A percentile compares a stretch with the other conserved stretches of the same genome.
phyloP scores from a whole-genome alignment of 1,140 invertebrate species.

The Agrypnia vestita region DNA sequence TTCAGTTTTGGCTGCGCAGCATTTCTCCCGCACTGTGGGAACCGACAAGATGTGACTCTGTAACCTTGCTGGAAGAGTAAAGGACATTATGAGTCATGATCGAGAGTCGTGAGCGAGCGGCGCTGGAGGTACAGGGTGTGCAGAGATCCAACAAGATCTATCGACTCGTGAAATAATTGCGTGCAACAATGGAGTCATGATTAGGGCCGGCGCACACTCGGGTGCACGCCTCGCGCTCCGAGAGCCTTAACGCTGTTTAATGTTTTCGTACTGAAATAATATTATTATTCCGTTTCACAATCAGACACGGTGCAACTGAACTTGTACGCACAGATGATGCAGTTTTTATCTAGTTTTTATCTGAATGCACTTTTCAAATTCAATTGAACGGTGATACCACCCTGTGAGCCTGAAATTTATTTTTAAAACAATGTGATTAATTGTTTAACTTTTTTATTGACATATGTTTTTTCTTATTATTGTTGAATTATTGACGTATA shows the following conservation, averaged over 20 bases:
- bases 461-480: too few species aligned
- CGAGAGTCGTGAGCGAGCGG: constrained; percentile 52
- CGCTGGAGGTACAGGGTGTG: background rate
- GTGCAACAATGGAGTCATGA: constrained; percentile 37
- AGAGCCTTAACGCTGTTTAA: background rate
- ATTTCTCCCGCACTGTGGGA: constrained; percentile 12
- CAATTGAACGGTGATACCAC: too few species aligned
- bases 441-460: too few species aligned
- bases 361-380: too few species aligned
- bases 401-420: too few species aligned
- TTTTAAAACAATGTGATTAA: too few species aligned
- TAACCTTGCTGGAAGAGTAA: constrained; percentile 54
- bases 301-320: too few species aligned
- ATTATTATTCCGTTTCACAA: too few species aligned
- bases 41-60: constrained; percentile 23
- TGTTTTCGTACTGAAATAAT: too few species aligned
- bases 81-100: constrained; percentile 59
- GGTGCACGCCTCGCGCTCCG: constrained; percentile 2
- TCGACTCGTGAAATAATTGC: constrained; percentile 38
- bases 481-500: too few species aligned
- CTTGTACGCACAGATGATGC: too few species aligned
- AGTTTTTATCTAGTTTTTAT: too few species aligned
- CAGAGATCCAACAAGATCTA: constrained; percentile 25
- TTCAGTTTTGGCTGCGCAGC: background rate
- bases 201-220: constrained; percentile 1